Evolutionary conservation across 2,797 vertebrate species (phyloP), one percentile per base, ranked within the genome.

Genomic region (Argentina silus): DNA sequence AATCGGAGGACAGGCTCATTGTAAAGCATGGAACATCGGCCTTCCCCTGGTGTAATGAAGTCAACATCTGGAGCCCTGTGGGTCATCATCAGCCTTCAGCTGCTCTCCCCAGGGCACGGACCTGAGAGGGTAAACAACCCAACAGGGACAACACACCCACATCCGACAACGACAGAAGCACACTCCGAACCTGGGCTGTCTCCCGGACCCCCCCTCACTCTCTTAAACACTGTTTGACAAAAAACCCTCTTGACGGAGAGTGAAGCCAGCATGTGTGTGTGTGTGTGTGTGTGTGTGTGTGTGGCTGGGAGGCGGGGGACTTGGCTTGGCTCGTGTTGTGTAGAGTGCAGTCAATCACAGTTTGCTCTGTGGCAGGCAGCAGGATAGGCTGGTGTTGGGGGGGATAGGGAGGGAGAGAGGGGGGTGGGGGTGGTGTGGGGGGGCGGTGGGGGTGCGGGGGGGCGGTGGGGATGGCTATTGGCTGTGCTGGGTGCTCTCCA

Each of bases 401-500:
- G 1, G 27, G 27, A 2, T 36, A n/a, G n/a, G n/a, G n/a, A n/a
- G n/a, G n/a, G n/a, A n/a, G n/a, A n/a, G n/a, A 75, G 74, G 6
- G 80, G 82, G 68, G 68, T 61, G 59, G 59, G 23, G 60, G 70
- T 60, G 23, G 62, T 55, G 62, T 73, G 21, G 19, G 10, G n/a
- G 69, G 47, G 10, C 10, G 14, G 45, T 5, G 15, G 60, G 2
- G 5, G 1, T 7, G 64, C 66, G 56, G 72, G 55, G 76, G 77
- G 66, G 79, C 4, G 27, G 75, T 66, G 9, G 73, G 61, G 60
- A 77, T 74, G 62, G 76, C 23, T 62, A 81, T 82, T 81, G 81
- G 80, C 75, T 57, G 77, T 76, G 81, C 75, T 75, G 78, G 75
- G 72, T 79, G 69, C 72, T 81, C 80, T 83, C 81, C 78, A 85